A percentile compares a stretch with the other conserved stretches of the same genome.
Evolutionary conservation across 2,888 invertebrate genomes (phyloP).

Genomic region (Resseliella maxima): DNA sequence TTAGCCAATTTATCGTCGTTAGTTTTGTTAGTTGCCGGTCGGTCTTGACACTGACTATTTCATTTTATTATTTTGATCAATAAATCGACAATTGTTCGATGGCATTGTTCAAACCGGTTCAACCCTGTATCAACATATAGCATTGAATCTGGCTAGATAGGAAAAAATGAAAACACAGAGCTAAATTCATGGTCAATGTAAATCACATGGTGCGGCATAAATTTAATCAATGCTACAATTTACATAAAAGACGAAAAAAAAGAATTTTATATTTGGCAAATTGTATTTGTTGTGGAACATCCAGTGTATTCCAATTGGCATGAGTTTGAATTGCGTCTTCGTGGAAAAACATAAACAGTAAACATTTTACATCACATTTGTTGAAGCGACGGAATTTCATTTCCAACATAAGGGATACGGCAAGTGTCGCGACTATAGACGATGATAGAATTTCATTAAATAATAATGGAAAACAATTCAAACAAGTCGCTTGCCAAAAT

Average conservation of each 20-base stretch:
- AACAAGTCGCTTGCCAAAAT: background rate
- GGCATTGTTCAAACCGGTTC: background rate
- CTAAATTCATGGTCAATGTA: background rate
- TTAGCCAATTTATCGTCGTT: background rate
- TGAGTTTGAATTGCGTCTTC: no score
- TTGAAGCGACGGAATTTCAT: no score
- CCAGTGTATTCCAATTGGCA: no score
- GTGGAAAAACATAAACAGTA: no score
- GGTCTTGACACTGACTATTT: background rate
- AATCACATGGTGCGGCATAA: background rate
- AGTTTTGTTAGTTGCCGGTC: background rate
- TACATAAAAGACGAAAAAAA: background rate
- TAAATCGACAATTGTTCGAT: background rate
- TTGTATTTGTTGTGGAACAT: no score
- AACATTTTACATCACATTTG: no score
- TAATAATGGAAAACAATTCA: background rate
- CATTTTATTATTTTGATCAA: background rate
- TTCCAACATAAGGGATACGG: background rate
- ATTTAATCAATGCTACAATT: background rate
- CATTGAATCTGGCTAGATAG: background rate
- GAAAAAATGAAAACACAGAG: background rate
- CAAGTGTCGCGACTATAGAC: background rate
- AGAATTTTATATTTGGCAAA: no score
- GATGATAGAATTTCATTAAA: background rate
- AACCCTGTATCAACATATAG: background rate